phyloP scores from a whole-genome alignment of 2,797 vertebrate species.

The Sarcophilus harrisii region DNA sequence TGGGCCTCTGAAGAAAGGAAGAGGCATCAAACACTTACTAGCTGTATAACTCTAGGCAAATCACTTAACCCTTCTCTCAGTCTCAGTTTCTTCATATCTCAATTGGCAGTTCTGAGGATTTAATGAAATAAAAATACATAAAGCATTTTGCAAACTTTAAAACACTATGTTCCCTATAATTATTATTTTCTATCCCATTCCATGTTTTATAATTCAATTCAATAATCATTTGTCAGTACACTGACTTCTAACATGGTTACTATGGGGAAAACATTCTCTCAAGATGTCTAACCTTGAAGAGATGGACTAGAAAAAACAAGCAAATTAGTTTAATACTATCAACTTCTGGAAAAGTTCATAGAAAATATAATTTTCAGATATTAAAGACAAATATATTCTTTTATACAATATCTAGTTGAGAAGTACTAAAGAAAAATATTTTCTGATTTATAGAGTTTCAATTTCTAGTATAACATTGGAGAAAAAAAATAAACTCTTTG shows the following conservation, averaged over 20 bases:
- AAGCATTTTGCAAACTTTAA: neutral
- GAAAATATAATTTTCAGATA: neutral
- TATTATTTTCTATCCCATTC: neutral
- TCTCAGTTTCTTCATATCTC: neutral
- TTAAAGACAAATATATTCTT: neutral
- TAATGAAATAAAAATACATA: neutral
- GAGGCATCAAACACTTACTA: neutral
- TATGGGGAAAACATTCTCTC: conserved; percentile 19
- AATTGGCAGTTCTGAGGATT: neutral
- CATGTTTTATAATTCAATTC: neutral
- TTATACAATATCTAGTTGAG: neutral
- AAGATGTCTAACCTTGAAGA: conserved; percentile 41
- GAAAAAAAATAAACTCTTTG: conserved; percentile 33
- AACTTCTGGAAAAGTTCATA: conserved; percentile 38
- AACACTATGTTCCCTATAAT: neutral
- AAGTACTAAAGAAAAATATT: conserved; percentile 1
- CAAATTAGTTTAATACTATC: conserved; percentile 29
- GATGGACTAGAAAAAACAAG: neutral
- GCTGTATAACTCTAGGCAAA: neutral
- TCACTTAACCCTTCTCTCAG: neutral
- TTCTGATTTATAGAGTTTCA: conserved; percentile 43
- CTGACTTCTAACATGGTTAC: conserved; percentile 16
- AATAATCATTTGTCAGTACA: neutral
- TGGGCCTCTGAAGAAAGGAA: neutral
- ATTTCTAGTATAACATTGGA: conserved; percentile 44